A percentile compares a stretch with the other conserved stretches of the same genome.
These are phyloP conservation scores for Sebastes itinus DNA, from an alignment of 2,797 vertebrate genomes.

Conservation along the genomic window DNA sequence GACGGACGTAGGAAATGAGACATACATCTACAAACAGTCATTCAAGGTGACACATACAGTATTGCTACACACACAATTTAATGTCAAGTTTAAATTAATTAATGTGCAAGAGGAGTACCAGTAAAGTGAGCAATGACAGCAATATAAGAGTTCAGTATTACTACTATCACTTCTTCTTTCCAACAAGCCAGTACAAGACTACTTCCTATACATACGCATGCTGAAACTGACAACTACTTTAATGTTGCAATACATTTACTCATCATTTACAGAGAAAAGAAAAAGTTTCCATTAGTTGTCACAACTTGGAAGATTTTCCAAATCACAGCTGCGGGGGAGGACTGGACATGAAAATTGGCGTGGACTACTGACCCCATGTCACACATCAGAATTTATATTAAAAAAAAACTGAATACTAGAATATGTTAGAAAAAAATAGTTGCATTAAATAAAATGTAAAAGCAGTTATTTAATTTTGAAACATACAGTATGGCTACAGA, in stretches of 20 bases:
- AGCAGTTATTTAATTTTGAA: too few species aligned
- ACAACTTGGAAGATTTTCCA: neutral
- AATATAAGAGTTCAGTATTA: neutral
- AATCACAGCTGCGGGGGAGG: neutral
- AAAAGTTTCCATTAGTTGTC: neutral
- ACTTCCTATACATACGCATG: accelerated
- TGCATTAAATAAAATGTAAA: neutral
- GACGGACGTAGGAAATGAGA: conserved; percentile 82
- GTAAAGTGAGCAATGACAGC: neutral
- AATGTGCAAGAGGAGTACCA: neutral
- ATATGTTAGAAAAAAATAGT: neutral
- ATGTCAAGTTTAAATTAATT: neutral
- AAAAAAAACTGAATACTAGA: neutral
- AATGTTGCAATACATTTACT: neutral
- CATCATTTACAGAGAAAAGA: neutral
- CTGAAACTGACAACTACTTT: neutral
- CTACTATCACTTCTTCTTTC: neutral
- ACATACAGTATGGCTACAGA: too few species aligned
- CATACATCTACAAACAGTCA: conserved; percentile 86
- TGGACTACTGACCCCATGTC: neutral
- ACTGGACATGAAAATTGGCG: neutral
- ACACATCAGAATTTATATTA: accelerated
- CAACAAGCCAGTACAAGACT: neutral
- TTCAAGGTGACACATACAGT: conserved; percentile 79
- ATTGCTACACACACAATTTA: neutral